Evolutionary conservation across 2,113 vertebrate genomes (phyloP).

Genomic region (Bujurquina vittata): DNA sequence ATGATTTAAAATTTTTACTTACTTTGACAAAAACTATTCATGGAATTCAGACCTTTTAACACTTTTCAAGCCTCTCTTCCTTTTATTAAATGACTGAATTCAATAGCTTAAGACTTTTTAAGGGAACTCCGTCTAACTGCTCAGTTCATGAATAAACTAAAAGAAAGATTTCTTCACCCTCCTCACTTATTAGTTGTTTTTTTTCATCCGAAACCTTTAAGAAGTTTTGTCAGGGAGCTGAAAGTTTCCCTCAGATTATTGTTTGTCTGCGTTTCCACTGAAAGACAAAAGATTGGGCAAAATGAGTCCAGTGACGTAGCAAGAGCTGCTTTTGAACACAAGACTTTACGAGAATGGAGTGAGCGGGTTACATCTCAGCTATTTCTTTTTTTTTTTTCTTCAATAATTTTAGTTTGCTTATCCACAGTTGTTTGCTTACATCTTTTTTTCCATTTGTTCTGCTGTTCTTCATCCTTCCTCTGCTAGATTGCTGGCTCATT

Average conservation of each 20-base stretch:
- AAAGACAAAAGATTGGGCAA: not conserved
- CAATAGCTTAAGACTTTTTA: not conserved
- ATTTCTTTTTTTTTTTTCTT: no score
- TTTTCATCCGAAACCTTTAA: accelerated
- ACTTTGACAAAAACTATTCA: not conserved
- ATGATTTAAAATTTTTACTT: not conserved
- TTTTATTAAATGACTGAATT: not conserved
- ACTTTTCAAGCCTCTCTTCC: not conserved
- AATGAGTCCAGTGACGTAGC: not conserved
- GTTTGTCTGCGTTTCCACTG: constrained; percentile 1
- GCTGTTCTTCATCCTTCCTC: no score
- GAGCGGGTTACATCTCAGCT: not conserved
- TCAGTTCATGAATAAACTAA: not conserved
- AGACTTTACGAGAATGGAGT: not conserved
- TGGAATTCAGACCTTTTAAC: not conserved
- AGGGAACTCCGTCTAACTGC: not conserved
- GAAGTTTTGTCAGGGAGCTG: not conserved
- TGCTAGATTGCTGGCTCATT: not conserved
- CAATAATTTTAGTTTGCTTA: not conserved
- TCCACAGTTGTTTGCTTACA: not conserved
- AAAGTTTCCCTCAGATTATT: not conserved
- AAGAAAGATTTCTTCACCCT: not conserved
- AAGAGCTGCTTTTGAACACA: not conserved
- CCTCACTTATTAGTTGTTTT: not conserved
- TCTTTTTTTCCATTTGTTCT: not conserved